Evolutionary conservation across 2,888 invertebrate species (phyloP).

Genomic region (Heliconius hortense): DNA sequence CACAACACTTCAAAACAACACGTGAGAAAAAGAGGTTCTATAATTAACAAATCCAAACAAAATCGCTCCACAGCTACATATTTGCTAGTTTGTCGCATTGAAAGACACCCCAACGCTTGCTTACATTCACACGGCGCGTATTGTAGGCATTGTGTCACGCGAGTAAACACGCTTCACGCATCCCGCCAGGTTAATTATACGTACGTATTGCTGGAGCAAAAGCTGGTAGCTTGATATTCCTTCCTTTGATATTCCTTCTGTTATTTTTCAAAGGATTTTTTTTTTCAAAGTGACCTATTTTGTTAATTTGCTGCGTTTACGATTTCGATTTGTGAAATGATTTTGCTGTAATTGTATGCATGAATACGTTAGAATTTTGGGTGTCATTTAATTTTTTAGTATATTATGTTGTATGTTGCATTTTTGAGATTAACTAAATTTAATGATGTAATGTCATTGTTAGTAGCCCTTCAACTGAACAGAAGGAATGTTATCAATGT

Average conservation of each 20-base stretch:
- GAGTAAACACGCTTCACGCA: constrained; percentile 32
- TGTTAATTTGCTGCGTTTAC: constrained; percentile 14
- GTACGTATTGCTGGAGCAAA: constrained; percentile 28
- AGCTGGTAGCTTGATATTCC: constrained; percentile 16
- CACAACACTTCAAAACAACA: neutral
- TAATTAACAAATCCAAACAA: neutral
- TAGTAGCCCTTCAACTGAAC: neutral
- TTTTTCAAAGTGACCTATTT: constrained; percentile 35
- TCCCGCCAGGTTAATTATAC: constrained; percentile 36
- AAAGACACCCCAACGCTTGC: constrained; percentile 21
- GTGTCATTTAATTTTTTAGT: neutral
- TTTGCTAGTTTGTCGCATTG: constrained; percentile 4
- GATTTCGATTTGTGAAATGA: neutral
- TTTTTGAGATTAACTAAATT: neutral
- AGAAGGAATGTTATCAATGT: too few species aligned
- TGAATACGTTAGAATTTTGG: neutral
- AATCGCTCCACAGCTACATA: neutral
- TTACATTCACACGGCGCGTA: constrained; percentile 26
- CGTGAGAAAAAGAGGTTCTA: neutral
- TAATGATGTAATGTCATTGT: neutral
- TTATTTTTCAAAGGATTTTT: constrained; percentile 31
- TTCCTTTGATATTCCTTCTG: constrained; percentile 36
- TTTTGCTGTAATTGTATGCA: neutral
- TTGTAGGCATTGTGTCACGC: constrained; percentile 29
- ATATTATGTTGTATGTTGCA: too few species aligned